Percentiles rank a stretch among this genome's conserved stretches.
Conservation (phyloP, 1,140 invertebrate genomes). For the Carposina sasakii region DNA sequence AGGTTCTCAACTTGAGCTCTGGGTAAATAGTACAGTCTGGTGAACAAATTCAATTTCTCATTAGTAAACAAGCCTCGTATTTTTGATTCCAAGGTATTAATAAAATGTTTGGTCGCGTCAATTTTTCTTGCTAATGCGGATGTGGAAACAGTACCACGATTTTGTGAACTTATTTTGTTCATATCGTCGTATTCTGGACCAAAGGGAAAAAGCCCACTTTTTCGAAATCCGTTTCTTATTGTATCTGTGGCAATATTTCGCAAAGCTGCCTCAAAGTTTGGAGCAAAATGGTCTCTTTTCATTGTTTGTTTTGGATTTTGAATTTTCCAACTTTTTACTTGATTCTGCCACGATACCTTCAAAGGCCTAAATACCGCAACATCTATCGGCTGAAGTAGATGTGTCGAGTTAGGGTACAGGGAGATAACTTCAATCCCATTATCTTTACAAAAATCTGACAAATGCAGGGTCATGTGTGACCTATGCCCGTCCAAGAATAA, state of each 20-base stretch:
- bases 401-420: slow-evolving; percentile 44
- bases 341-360: slow-evolving; percentile 36
- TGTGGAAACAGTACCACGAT: background rate
- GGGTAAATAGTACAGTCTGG: slow-evolving; percentile 19
- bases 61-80: slow-evolving; percentile 18
- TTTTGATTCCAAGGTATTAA: slow-evolving; percentile 18
- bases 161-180: no score
- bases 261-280: slow-evolving; percentile 17
- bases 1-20: slow-evolving; percentile 18
- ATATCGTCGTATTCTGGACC: no score
- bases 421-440: slow-evolving; percentile 35
- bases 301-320: slow-evolving; percentile 14
- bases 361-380: slow-evolving; percentile 39
- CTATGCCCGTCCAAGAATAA: slow-evolving; percentile 47
- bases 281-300: slow-evolving; percentile 24
- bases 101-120: slow-evolving; percentile 20
- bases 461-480: slow-evolving; percentile 31
- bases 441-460: slow-evolving; percentile 31
- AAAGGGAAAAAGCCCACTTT: slow-evolving; percentile 12
- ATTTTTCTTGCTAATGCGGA: slow-evolving; percentile 19
- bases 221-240: slow-evolving; percentile 14
- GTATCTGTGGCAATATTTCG: slow-evolving; percentile 2
- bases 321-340: slow-evolving; percentile 25
- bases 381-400: slow-evolving; percentile 45
- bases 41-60: slow-evolving; percentile 23